Evolutionary conservation across 2,888 invertebrate genomes (phyloP).

Genomic region (Eupithecia dodoneata): DNA sequence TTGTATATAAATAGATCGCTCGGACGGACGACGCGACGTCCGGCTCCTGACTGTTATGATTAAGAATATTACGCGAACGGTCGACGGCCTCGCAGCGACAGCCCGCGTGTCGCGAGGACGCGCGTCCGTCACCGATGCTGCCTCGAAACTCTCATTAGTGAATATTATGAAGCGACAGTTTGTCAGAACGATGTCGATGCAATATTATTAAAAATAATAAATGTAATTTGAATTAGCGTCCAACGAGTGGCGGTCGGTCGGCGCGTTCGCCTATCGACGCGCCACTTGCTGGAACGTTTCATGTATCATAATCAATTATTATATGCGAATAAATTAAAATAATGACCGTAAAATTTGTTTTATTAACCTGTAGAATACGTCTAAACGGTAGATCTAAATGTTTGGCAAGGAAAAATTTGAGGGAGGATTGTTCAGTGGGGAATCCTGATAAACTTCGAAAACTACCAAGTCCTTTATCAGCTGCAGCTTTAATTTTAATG

Average conservation of each 20-base stretch:
- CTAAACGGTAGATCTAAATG: neutral
- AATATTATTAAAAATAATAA: slow-evolving; percentile 73
- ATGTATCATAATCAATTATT: slow-evolving; percentile 84
- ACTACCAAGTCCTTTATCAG: too few species aligned
- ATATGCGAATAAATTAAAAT: slow-evolving; percentile 80
- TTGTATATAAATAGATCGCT: slow-evolving; percentile 78
- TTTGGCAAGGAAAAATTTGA: neutral
- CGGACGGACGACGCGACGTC: slow-evolving; percentile 64
- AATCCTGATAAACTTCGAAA: too few species aligned
- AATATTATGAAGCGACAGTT: slow-evolving; percentile 78
- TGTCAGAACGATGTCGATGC: slow-evolving; percentile 77
- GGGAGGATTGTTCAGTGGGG: neutral
- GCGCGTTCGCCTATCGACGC: slow-evolving; percentile 62
- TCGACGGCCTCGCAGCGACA: slow-evolving; percentile 65
- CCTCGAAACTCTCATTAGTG: slow-evolving; percentile 82
- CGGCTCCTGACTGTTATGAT: slow-evolving; percentile 80
- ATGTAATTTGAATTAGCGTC: slow-evolving; percentile 76
- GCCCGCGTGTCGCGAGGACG: slow-evolving; percentile 63
- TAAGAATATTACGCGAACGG: slow-evolving; percentile 78
- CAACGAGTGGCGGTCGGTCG: slow-evolving; percentile 61
- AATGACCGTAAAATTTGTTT: slow-evolving; percentile 29
- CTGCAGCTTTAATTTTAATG: too few species aligned
- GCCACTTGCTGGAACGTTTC: slow-evolving; percentile 69
- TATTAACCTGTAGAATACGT: neutral
- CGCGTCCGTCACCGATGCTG: slow-evolving; percentile 71